Conservation (phyloP, 2,888 invertebrate species). For the Sminthurinus aureus region DNA sequence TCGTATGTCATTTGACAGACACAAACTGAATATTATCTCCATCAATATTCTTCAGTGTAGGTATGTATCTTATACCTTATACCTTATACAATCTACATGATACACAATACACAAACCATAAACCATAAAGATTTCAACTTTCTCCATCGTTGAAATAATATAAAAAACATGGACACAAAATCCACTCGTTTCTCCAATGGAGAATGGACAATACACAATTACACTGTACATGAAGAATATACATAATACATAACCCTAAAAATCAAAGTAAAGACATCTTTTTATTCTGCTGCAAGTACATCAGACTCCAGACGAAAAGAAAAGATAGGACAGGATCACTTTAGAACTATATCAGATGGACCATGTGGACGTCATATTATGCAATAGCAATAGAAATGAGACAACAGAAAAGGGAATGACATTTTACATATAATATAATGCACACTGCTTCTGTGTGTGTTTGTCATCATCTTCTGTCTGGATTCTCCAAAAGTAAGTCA, state of each 20-base stretch:
- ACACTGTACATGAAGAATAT: not conserved
- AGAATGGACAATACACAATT: not conserved
- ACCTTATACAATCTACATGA: no score
- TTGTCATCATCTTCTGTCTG: not conserved
- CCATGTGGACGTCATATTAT: no score
- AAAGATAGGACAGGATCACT: not conserved
- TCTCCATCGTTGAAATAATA: not conserved
- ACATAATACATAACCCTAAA: not conserved
- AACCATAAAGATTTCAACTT: not conserved
- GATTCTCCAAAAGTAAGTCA: no score
- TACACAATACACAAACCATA: not conserved
- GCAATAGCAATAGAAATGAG: no score
- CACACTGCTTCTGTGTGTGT: conserved; percentile 6
- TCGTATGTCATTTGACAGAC: no score
- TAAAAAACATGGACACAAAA: not conserved
- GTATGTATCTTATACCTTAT: no score
- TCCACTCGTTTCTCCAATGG: not conserved
- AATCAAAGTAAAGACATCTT: no score
- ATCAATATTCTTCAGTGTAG: no score
- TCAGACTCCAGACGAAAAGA: not conserved
- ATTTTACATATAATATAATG: not conserved
- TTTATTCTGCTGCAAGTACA: not conserved
- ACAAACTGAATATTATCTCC: no score
- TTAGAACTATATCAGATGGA: not conserved
- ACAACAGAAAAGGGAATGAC: not conserved